A percentile compares a stretch with the other conserved stretches of the same genome.
Conservation (phyloP, 2,113 vertebrate species). For the Syrmaticus mikado region DNA sequence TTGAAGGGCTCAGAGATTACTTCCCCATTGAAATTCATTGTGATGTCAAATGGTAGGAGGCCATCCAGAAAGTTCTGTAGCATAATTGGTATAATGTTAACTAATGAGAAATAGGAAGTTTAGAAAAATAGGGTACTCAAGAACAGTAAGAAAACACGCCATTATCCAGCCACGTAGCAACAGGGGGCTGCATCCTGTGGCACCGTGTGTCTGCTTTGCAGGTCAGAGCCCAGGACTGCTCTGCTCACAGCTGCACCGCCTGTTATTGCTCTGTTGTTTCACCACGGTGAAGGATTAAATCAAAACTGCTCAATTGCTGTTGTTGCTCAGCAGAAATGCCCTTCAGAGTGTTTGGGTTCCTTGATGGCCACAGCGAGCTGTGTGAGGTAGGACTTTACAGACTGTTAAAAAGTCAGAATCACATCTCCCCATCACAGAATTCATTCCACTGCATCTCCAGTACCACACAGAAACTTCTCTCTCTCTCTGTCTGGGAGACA, state of each 20-base stretch:
- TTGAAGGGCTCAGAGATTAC: neutral
- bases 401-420: neutral
- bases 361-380: neutral
- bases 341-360: neutral
- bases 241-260: neutral
- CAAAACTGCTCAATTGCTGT: neutral
- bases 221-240: neutral
- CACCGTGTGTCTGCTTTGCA: accelerated
- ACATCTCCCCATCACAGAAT: neutral
- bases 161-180: neutral
- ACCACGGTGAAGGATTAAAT: neutral
- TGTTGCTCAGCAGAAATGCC: neutral
- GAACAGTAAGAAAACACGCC: neutral
- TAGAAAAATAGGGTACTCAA: neutral
- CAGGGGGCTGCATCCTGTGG: neutral
- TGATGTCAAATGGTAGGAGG: neutral
- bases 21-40: neutral
- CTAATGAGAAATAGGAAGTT: neutral
- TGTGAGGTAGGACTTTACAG: neutral
- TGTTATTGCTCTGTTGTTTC: neutral
- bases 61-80: neutral
- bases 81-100: neutral
- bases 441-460: neutral
- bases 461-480: neutral
- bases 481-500: neutral